Conservation (phyloP, 1,140 invertebrate species). For the Bombus balteatus region DNA sequence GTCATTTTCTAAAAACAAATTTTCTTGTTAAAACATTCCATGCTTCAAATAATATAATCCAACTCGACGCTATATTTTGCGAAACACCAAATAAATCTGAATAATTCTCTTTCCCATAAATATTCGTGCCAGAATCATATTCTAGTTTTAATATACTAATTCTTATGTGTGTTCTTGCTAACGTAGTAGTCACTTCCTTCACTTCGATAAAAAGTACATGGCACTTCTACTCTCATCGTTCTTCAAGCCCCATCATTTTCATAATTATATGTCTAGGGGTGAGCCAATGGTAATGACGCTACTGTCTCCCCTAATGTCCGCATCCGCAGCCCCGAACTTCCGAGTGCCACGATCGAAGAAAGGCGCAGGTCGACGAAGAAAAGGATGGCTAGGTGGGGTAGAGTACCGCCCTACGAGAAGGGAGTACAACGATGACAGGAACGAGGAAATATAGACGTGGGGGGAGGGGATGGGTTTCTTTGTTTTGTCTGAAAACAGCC, state of each 20-base stretch:
- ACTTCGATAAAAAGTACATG: neutral
- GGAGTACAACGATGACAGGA: constrained; percentile 36
- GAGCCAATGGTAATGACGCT: constrained; percentile 38
- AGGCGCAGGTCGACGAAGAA: constrained; percentile 57
- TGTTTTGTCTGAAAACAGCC: constrained; percentile 80
- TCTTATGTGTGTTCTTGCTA: neutral
- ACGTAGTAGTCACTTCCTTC: neutral
- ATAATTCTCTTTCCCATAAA: too few species aligned
- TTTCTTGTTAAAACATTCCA: neutral
- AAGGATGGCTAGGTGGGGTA: constrained; percentile 44
- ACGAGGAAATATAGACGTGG: constrained; percentile 65
- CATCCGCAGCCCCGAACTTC: constrained; percentile 29
- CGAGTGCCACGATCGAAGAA: constrained; percentile 59
- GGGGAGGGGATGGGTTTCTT: constrained; percentile 70
- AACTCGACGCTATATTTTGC: too few species aligned
- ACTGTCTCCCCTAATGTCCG: constrained; percentile 10
- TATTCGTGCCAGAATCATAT: too few species aligned
- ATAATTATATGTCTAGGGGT: neutral
- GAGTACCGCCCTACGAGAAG: constrained; percentile 31
- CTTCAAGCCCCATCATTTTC: neutral
- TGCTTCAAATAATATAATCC: too few species aligned
- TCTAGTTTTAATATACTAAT: neutral
- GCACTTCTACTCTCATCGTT: neutral
- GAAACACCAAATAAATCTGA: too few species aligned
- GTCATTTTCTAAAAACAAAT: neutral